Evolutionary conservation across 2,888 invertebrate genomes (phyloP).

Genomic region (Pristionchus arcanus): DNA sequence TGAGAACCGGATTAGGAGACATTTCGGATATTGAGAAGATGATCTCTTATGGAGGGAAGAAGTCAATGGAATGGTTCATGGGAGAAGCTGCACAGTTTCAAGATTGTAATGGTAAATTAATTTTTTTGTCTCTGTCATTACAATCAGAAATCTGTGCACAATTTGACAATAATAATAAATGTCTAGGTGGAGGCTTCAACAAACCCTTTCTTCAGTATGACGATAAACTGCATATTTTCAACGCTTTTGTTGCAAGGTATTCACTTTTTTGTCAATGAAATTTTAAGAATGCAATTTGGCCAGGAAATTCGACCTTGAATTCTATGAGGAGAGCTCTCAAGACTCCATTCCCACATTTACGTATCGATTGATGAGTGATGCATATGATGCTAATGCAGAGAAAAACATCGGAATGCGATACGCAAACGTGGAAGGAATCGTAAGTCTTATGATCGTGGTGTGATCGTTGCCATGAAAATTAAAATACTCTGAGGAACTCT

Average conservation of each 20-base stretch:
- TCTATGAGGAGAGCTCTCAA: background rate
- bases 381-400: background rate
- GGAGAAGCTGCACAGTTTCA: background rate
- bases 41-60: background rate
- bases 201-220: background rate
- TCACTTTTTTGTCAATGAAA: background rate
- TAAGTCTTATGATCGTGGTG: background rate
- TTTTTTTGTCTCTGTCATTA: no score
- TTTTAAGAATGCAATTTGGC: no score
- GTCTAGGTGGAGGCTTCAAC: conserved; percentile 22
- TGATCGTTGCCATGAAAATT: no score
- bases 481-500: no score
- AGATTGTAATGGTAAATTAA: background rate
- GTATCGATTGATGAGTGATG: background rate
- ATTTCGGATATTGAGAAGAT: background rate
- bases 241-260: background rate
- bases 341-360: background rate
- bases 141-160: background rate
- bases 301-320: background rate
- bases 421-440: background rate
- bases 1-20: background rate
- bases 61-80: background rate
- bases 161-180: no score
- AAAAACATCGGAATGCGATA: background rate
- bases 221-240: background rate